phyloP scores from a whole-genome alignment of 2,113 vertebrate genomes.

The Stegastes partitus region DNA sequence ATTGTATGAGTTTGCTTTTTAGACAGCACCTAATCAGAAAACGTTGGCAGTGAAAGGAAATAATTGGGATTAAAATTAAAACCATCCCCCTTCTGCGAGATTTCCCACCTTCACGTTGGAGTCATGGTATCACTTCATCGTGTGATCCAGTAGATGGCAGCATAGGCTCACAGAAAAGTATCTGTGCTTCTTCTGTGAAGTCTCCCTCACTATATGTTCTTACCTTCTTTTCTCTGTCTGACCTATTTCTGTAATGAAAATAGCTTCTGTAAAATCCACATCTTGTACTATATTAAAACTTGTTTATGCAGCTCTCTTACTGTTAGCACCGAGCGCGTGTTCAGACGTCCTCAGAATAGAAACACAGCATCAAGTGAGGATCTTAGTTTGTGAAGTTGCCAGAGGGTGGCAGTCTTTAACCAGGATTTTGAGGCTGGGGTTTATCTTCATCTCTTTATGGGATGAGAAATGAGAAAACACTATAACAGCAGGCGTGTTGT shows the following conservation, averaged over 20 bases:
- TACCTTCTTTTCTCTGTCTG: too few species aligned
- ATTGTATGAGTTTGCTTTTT: neutral
- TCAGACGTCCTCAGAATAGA: neutral
- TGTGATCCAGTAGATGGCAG: conserved; percentile 77
- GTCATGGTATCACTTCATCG: neutral
- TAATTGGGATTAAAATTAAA: fast-evolving
- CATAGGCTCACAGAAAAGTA: conserved; percentile 49
- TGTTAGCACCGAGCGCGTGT: neutral
- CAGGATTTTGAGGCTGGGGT: conserved; percentile 19
- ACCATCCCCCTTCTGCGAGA: neutral
- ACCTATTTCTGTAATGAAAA: neutral
- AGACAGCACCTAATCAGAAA: neutral
- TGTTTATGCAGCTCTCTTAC: neutral
- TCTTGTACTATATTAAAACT: neutral
- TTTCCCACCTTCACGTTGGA: neutral
- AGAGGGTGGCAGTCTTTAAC: conserved; percentile 82
- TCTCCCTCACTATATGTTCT: neutral
- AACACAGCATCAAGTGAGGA: neutral
- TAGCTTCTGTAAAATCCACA: neutral
- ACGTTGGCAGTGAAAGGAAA: neutral
- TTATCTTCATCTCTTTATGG: conserved; percentile 26
- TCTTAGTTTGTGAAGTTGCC: conserved; percentile 33
- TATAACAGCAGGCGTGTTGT: conserved; percentile 21
- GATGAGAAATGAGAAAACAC: conserved; percentile 35
- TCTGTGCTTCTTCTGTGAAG: neutral